Conservation (phyloP, 2,888 invertebrate genomes). For the Oscheius sp. region DNA sequence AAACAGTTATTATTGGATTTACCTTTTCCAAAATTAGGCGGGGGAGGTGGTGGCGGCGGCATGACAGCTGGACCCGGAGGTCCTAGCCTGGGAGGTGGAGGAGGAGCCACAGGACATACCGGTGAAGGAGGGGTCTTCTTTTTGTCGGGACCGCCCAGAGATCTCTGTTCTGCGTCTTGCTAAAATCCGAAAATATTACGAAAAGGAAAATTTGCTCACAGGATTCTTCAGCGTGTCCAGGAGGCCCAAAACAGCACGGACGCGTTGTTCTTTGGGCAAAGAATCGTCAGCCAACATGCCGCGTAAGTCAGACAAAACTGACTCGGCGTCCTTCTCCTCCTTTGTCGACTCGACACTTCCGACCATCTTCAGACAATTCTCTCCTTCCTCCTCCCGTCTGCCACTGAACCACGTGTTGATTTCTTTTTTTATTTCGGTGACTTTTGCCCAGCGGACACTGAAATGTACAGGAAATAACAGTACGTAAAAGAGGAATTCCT, state of each 20-base stretch:
- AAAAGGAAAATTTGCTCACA: not conserved
- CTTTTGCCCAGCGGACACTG: constrained; percentile 27
- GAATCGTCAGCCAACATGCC: constrained; percentile 14
- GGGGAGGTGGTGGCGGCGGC: constrained; percentile 15
- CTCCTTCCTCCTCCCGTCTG: not conserved
- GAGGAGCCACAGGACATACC: not conserved
- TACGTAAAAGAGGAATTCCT: not conserved
- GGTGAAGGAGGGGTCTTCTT: not conserved
- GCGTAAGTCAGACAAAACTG: constrained; percentile 19
- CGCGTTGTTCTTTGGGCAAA: constrained; percentile 16
- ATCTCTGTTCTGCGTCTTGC: constrained; percentile 24
- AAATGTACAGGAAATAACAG: not conserved
- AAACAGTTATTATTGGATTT: not conserved
- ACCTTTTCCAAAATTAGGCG: constrained; percentile 15
- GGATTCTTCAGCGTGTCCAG: constrained; percentile 24
- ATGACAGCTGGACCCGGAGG: not conserved
- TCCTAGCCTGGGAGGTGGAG: not conserved
- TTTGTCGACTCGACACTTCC: not conserved
- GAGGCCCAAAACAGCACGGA: constrained; percentile 12
- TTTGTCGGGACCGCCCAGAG: not conserved
- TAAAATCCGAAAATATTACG: not conserved
- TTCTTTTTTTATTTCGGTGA: constrained; percentile 3
- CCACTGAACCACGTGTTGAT: constrained; percentile 20
- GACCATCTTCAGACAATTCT: constrained; percentile 7
- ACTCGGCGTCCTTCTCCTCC: constrained; percentile 19